Base-by-base conservation (phyloP, 2,113 vertebrate species). In the Halcyon malimbica region DNA sequence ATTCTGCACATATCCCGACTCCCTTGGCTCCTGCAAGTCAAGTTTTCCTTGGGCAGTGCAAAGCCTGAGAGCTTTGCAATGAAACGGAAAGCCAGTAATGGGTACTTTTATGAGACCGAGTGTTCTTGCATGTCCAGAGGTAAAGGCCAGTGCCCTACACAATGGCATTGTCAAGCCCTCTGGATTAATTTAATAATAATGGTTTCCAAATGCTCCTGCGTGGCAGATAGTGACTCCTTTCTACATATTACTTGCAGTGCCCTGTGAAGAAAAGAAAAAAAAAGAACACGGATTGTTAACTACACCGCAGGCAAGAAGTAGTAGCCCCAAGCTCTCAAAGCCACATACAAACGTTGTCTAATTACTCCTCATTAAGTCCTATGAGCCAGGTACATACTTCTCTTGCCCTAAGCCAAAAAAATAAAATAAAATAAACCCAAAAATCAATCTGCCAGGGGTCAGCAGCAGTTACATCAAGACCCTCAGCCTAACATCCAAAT, bases 281-380 rank as follows among this genome's bases (percentile, higher is more conserved):
- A 51, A 35, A 46, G 10, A 26, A 2, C n/a, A 46, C 42, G 63
- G 79, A 19, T 80, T 86, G 69, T 86, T 91, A 94, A 70, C 41
- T 33, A 35, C 41, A 39, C 79, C 42, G 51, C 44, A 86, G 83
- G 70, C 80, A 79, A 92, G 63, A 88, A 96, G 81, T 31, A 83
- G 88, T 3, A 96, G 41, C 41, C 54, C 71, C 54, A 62, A 39
- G 42, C 31, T 93, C 67, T 76, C 84, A 87, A 53, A 82, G 53
- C 70, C 54, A 14, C 3, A 2, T 41, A 50, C n/a, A 64, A 84
- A 78, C 73, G 60, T 77, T 41, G 28, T 28, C 70, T 87, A 93
- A 95, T 95, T 83, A 82, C 83, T 74, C 39, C 68, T 96, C 83
- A 57, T 84, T 89, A 97, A 51, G 15, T 62, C 11, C 51, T 51